Conservation (phyloP, 1,140 invertebrate genomes). For the Caenorhabditis briggsae region DNA sequence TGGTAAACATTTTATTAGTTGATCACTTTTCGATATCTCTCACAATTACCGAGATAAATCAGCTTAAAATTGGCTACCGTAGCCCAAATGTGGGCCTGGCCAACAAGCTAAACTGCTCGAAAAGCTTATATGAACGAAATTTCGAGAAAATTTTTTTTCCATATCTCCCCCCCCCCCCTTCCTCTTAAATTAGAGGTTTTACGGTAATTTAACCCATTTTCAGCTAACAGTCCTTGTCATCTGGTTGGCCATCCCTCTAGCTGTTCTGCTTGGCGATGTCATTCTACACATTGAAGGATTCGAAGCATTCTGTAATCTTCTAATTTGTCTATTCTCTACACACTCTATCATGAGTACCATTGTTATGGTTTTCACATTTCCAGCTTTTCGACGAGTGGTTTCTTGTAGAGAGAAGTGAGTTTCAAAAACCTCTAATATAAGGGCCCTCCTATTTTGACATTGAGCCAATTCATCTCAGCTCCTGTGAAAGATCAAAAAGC, state of each 20-base stretch:
- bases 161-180: too few relatives aligned
- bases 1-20: too few relatives aligned
- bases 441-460: too few relatives aligned
- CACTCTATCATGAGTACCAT: conserved; percentile 7
- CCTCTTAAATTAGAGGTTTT: background rate
- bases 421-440: background rate
- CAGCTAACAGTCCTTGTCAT: background rate
- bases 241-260: conserved; percentile 4
- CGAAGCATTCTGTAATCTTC: background rate
- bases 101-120: too few relatives aligned
- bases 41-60: too few relatives aligned
- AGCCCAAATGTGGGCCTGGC: too few relatives aligned
- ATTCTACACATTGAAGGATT: background rate
- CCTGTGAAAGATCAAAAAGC: too few relatives aligned
- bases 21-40: too few relatives aligned
- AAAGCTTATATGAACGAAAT: too few relatives aligned
- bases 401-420: background rate
- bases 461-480: too few relatives aligned
- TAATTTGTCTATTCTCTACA: conserved; percentile 20
- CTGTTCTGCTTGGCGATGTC: background rate
- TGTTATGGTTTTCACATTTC: conserved; percentile 13
- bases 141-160: too few relatives aligned
- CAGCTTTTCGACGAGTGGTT: conserved; percentile 12
- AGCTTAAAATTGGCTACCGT: too few relatives aligned
- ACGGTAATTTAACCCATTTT: background rate